Evolutionary conservation across 2,797 vertebrate species (phyloP).

Genomic region (Gallinago stenura): DNA sequence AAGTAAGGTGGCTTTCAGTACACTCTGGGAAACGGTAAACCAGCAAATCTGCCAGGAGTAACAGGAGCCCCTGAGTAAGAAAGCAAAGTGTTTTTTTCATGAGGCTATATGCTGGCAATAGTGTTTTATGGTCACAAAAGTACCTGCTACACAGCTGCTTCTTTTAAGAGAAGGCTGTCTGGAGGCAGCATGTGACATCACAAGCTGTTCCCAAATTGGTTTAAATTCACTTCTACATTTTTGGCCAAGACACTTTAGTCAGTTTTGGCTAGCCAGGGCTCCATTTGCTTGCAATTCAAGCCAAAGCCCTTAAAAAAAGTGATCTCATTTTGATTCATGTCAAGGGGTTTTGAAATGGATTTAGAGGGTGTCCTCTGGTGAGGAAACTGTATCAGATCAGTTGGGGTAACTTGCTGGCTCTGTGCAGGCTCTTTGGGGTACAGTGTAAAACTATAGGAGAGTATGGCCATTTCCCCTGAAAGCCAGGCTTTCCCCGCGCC

Average conservation of each 20-base stretch:
- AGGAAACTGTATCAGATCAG: background rate
- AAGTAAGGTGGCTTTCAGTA: background rate
- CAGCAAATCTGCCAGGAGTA: background rate
- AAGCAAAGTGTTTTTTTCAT: background rate
- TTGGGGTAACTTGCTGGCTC: background rate
- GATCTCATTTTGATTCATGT: background rate
- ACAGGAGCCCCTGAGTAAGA: background rate
- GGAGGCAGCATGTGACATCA: background rate
- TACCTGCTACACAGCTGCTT: background rate
- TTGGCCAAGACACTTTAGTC: background rate
- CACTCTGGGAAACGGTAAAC: background rate
- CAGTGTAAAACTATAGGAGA: background rate
- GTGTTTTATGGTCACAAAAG: background rate
- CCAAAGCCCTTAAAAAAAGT: background rate
- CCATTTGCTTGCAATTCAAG: background rate
- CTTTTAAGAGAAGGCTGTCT: background rate
- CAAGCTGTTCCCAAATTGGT: background rate
- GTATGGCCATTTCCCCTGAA: accelerated
- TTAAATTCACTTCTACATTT: background rate
- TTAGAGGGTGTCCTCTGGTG: accelerated
- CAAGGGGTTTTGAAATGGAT: background rate
- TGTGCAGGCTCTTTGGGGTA: background rate
- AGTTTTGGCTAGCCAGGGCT: background rate
- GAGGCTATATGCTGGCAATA: accelerated
- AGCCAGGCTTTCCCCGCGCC: background rate